phyloP scores from a whole-genome alignment of 2,113 vertebrate genomes.

The Cynoglossus semilaevis region DNA sequence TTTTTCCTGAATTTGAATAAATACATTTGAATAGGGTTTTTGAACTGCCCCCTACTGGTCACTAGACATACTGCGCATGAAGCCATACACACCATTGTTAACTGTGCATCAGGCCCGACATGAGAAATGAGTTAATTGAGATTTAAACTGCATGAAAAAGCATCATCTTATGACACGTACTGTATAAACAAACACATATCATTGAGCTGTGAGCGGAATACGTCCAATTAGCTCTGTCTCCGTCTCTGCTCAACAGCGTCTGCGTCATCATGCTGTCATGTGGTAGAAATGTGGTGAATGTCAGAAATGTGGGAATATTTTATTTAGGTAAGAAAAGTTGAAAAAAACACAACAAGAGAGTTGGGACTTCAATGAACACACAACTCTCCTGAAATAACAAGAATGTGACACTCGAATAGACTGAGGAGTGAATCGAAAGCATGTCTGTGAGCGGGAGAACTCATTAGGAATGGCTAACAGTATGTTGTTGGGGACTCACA shows the following conservation, averaged over 20 bases:
- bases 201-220: no score
- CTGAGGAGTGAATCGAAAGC: conserved; percentile 23
- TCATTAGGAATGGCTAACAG: conserved; percentile 17
- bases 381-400: conserved; percentile 32
- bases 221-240: conserved; percentile 29
- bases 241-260: conserved; percentile 45
- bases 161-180: no score
- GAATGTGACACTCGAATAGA: conserved; percentile 1
- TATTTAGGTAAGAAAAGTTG: no score
- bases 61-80: no score
- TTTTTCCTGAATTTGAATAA: no score
- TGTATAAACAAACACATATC: conserved; percentile 45
- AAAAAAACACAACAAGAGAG: conserved; percentile 29
- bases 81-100: no score
- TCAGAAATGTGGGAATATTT: background rate
- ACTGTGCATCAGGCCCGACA: no score
- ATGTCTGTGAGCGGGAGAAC: background rate
- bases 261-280: conserved; percentile 68
- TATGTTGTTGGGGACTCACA: background rate
- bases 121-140: no score
- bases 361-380: conserved; percentile 37
- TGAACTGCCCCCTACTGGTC: no score
- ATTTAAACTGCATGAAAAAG: no score
- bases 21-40: no score
- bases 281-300: conserved; percentile 39